Base-by-base conservation (phyloP, 2,113 vertebrate species). In the Vidua chalybeata region DNA sequence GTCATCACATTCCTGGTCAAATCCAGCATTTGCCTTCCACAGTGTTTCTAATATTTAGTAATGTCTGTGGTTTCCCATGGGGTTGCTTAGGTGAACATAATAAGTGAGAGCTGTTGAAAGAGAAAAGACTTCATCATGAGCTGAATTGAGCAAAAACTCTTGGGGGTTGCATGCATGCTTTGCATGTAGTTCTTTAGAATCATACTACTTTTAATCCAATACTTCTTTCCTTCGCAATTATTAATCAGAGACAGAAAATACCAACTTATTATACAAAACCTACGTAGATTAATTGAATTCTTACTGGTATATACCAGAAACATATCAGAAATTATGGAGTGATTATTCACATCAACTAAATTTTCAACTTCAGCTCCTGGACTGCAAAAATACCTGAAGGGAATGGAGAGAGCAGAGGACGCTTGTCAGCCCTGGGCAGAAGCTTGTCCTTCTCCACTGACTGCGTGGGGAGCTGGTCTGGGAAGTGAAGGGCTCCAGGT, bases 1-100 rank as follows among this genome's bases (percentile, higher is more conserved):
- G 78, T 94, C 83, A 93, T 93, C 94, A 81, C 94, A 89, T 97
- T 95, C 86, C 80, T 90, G 88, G 55, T 78, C 92, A 81, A 78
- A 88, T 91, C 55, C 86, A 67, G 55, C 80, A 30, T 69, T 81
- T 94, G 76, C 61, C 68, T 96, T 90, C 76, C 43, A 67, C 52
- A 67, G 68, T 41, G 76, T 73, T 90, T 73, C 52, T 84, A 35
- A 55, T 90, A 59, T 89, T 92, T 74, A 30, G 61, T 74, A n/a
- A 52, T n/a, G 71, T 52, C 64, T 92, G 52, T 92, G 48, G 28
- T 87, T 96, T 96, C 68, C 80, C 35, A 14, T 2, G 8, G 48
- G 61, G 43, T 64, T 91, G 84, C 80, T 95, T 67, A 82, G 62
- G 74, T 85, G 88, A 85, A 49, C 37, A 19, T 41, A 79, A 6